Percentiles rank a stretch among this genome's conserved stretches.
phyloP scores from a whole-genome alignment of 2,888 invertebrate genomes.

The Netelia melanura region DNA sequence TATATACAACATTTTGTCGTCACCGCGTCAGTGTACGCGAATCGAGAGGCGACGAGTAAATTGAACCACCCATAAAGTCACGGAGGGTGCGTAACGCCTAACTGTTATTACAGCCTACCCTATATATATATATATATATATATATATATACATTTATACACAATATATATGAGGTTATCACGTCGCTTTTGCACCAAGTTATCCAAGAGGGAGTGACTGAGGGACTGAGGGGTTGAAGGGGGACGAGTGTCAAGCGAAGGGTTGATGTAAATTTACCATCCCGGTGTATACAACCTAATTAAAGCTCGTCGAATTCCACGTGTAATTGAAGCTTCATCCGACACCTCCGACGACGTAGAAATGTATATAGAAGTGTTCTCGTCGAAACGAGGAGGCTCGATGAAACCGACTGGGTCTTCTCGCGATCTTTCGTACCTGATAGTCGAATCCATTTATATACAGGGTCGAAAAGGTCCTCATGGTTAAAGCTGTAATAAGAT shows the following conservation, averaged over 20 bases:
- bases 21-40: no score
- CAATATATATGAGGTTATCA: constrained; percentile 11
- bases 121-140: constrained; percentile 12
- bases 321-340: constrained; percentile 68
- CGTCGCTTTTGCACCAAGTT: constrained; percentile 49
- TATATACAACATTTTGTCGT: no score
- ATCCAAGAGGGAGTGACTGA: background rate
- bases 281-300: constrained; percentile 74
- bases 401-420: constrained; percentile 14
- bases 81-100: no score
- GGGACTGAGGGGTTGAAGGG: background rate
- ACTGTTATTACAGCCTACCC: background rate
- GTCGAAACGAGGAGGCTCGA: constrained; percentile 15
- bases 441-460: constrained; percentile 40
- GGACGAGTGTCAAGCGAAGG: constrained; percentile 11
- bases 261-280: constrained; percentile 64
- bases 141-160: constrained; percentile 10
- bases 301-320: constrained; percentile 73
- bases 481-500: constrained; percentile 47
- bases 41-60: no score
- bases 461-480: constrained; percentile 24
- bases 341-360: constrained; percentile 65
- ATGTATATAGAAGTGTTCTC: background rate
- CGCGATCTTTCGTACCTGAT: constrained; percentile 22
- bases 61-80: no score